Percentiles rank a stretch among this genome's conserved stretches.
These are phyloP conservation scores for Anthophora plumipes DNA, from an alignment of 2,888 invertebrate genomes.

Conservation along the genomic window DNA sequence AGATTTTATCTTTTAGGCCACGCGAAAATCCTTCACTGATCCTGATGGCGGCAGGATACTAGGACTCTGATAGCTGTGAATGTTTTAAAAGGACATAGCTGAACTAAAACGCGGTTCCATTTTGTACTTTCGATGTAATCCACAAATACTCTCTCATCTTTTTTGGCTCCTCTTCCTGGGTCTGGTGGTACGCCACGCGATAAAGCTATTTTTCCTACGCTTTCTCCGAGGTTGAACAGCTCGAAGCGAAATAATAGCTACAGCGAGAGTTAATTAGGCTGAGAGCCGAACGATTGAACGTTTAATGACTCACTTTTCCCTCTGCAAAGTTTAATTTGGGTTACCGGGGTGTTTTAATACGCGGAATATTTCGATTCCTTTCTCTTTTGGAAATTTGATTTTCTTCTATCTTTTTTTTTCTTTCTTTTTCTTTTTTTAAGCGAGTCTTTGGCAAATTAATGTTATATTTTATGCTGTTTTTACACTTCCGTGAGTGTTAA, in stretches of 20 bases:
- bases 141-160: not conserved
- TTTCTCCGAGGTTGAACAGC: constrained; percentile 15
- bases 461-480: not conserved
- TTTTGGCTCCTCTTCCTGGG: not conserved
- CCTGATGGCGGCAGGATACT: no score
- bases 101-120: not conserved
- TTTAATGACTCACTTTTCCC: not conserved
- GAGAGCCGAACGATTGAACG: constrained; percentile 19
- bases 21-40: not conserved
- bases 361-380: not conserved
- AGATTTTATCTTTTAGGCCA: constrained; percentile 3
- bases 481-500: no score
- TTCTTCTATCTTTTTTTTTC: no score
- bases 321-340: not conserved
- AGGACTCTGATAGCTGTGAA: not conserved
- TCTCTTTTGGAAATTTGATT: not conserved
- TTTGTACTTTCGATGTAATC: not conserved
- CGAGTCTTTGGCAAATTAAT: not conserved
- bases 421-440: not conserved
- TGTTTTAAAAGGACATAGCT: not conserved
- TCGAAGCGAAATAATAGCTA: constrained; percentile 22
- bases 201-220: constrained; percentile 7
- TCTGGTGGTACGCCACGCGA: constrained; percentile 4
- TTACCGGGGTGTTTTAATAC: not conserved
- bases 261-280: constrained; percentile 16